Conservation (phyloP, 2,797 vertebrate genomes). For the Xenops minutus region DNA sequence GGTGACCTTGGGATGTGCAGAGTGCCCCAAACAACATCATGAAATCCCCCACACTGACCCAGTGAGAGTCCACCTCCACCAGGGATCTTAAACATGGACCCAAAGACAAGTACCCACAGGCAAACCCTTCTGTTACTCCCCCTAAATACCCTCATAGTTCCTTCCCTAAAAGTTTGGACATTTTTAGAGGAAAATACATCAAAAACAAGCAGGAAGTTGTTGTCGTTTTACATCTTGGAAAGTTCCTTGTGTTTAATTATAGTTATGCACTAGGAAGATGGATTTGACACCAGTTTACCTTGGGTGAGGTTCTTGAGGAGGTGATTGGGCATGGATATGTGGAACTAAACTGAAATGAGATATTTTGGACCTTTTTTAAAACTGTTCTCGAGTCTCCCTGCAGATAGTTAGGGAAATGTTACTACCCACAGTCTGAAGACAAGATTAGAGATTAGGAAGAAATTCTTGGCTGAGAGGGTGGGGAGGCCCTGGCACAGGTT, state of each 20-base stretch:
- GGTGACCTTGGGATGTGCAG: background rate
- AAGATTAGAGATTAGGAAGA: background rate
- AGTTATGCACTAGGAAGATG: background rate
- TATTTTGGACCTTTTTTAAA: background rate
- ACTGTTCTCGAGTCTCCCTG: background rate
- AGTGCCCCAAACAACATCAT: too few relatives aligned
- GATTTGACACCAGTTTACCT: background rate
- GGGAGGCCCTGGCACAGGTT: accelerated
- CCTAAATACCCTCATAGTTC: background rate
- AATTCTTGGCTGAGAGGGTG: background rate
- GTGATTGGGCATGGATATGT: background rate
- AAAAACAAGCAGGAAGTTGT: background rate
- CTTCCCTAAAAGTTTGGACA: background rate
- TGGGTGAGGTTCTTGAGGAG: background rate
- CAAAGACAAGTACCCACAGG: background rate
- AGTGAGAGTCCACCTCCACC: background rate
- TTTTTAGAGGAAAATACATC: background rate
- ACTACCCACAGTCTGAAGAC: background rate
- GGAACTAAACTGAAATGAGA: background rate
- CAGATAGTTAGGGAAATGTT: background rate
- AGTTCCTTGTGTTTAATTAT: background rate
- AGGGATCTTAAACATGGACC: background rate
- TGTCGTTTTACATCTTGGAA: background rate
- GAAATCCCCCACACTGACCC: background rate
- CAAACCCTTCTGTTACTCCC: background rate